Percentiles rank a stretch among this genome's conserved stretches.
phyloP scores from a whole-genome alignment of 2,113 vertebrate genomes.

The Xiphias gladius region DNA sequence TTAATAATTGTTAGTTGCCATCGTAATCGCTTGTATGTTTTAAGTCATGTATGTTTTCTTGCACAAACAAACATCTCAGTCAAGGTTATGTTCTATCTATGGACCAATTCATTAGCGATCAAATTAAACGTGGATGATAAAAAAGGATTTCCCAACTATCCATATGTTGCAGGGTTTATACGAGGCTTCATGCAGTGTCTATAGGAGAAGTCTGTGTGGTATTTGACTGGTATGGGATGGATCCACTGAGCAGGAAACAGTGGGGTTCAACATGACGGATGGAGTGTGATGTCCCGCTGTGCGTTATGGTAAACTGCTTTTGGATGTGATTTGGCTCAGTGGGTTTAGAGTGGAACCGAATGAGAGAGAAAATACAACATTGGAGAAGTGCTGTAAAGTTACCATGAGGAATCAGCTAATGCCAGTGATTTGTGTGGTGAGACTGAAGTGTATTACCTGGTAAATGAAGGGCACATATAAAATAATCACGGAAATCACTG shows the following conservation, averaged over 20 bases:
- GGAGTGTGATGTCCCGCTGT: slow-evolving; percentile 62
- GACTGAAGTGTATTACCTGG: neutral
- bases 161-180: slow-evolving; percentile 70
- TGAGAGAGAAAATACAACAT: slow-evolving; percentile 25
- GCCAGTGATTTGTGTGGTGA: slow-evolving; percentile 11
- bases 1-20: no score
- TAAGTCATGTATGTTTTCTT: slow-evolving; percentile 25
- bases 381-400: slow-evolving; percentile 18
- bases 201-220: slow-evolving; percentile 53
- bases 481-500: neutral
- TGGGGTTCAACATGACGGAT: slow-evolving; percentile 74
- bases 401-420: slow-evolving; percentile 11
- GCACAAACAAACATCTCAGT: slow-evolving; percentile 21
- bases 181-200: slow-evolving; percentile 62
- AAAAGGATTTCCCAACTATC: slow-evolving; percentile 34
- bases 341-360: slow-evolving; percentile 35
- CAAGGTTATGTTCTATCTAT: slow-evolving; percentile 48
- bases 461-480: neutral
- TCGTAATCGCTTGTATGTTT: slow-evolving; percentile 20
- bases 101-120: slow-evolving; percentile 46
- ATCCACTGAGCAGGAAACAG: slow-evolving; percentile 63
- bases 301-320: slow-evolving; percentile 68
- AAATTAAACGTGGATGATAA: slow-evolving; percentile 54
- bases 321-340: slow-evolving; percentile 59
- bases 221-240: slow-evolving; percentile 54